phyloP scores from a whole-genome alignment of 2,797 vertebrate genomes.

The Leucoraja ocellata region DNA sequence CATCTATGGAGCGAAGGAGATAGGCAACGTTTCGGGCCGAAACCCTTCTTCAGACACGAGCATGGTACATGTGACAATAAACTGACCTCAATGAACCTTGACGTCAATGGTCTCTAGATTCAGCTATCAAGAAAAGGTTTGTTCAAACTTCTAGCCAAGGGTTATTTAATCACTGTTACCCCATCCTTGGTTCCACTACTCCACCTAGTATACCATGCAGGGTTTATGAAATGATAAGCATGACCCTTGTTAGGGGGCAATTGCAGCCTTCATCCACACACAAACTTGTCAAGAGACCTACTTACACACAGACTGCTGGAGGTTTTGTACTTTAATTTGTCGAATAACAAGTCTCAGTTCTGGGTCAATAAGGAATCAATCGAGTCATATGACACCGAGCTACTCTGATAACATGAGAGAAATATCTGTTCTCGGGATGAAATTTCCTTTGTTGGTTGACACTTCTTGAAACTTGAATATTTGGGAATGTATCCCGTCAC shows the following conservation, averaged over 20 bases:
- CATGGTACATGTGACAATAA: too few relatives aligned
- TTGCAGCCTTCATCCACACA: not conserved
- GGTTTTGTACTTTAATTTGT: not conserved
- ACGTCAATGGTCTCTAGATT: not conserved
- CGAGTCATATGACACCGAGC: not conserved
- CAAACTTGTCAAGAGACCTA: not conserved
- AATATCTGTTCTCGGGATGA: not conserved
- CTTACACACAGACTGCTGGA: not conserved
- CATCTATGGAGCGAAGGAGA: too few relatives aligned
- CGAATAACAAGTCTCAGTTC: not conserved
- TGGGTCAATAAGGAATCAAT: not conserved
- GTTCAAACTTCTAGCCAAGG: too few relatives aligned
- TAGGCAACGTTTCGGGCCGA: too few relatives aligned
- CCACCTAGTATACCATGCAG: not conserved
- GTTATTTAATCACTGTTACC: not conserved
- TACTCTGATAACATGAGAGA: not conserved
- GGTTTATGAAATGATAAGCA: too few relatives aligned
- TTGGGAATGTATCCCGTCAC: not conserved
- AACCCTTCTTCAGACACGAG: too few relatives aligned
- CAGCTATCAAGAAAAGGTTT: not conserved
- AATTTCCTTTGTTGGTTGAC: not conserved
- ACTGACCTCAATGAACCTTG: too few relatives aligned
- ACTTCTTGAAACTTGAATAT: not conserved
- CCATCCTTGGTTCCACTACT: not conserved
- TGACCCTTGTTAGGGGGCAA: not conserved